Percentiles rank a stretch among this genome's conserved stretches.
These are phyloP conservation scores for Sinotaia quadrata DNA, from an alignment of 2,888 invertebrate genomes.

Conservation along the genomic window DNA sequence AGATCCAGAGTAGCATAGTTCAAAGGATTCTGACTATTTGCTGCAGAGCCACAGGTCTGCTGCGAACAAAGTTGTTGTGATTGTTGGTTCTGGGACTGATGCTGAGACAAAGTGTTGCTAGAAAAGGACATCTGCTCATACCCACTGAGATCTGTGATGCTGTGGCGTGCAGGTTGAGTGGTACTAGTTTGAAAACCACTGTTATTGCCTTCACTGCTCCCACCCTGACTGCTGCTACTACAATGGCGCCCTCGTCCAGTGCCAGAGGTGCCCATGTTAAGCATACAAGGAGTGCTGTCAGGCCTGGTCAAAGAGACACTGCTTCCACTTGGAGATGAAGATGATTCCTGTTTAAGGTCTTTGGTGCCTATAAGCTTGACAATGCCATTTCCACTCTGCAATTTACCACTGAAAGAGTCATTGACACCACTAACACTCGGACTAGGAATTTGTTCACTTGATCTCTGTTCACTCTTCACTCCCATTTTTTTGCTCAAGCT, in stretches of 20 bases:
- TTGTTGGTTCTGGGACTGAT: slow-evolving; percentile 13
- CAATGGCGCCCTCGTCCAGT: slow-evolving; percentile 40
- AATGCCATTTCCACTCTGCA: too few relatives aligned
- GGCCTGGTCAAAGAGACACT: slow-evolving; percentile 21
- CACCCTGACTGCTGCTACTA: slow-evolving; percentile 45
- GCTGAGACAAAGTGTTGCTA: slow-evolving; percentile 36
- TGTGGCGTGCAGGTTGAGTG: slow-evolving; percentile 45
- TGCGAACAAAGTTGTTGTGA: background rate
- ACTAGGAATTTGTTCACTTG: too few relatives aligned
- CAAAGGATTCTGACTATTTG: slow-evolving; percentile 61
- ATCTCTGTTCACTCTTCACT: too few relatives aligned
- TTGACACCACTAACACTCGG: too few relatives aligned
- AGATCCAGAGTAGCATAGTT: slow-evolving; percentile 71
- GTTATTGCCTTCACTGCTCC: slow-evolving; percentile 25
- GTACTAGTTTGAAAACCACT: slow-evolving; percentile 20
- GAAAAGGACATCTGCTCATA: slow-evolving; percentile 56
- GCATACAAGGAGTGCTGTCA: slow-evolving; percentile 32
- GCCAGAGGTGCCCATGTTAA: slow-evolving; percentile 17
- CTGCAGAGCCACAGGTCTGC: background rate
- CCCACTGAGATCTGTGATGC: slow-evolving; percentile 54
- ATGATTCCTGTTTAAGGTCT: too few relatives aligned
- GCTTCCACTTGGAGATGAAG: too few relatives aligned
- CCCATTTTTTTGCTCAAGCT: too few relatives aligned
- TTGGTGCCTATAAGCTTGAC: too few relatives aligned
- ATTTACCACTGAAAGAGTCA: too few relatives aligned